Evolutionary conservation across 1,140 invertebrate genomes (phyloP).

Genomic region (Hycleus phaleratus): DNA sequence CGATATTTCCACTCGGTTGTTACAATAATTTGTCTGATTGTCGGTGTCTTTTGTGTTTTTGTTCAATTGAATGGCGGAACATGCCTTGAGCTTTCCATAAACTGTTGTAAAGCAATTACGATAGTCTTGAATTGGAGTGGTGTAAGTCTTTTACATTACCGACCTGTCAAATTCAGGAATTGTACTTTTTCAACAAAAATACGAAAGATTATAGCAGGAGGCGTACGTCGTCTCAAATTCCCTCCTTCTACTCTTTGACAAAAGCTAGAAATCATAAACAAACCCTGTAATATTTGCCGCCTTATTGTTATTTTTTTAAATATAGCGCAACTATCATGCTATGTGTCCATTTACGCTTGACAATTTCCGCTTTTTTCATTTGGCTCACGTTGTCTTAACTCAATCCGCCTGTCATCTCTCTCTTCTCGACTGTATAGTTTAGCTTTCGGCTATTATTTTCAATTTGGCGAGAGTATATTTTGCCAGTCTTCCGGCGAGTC

Average conservation of each 20-base stretch:
- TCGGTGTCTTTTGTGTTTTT: too few relatives aligned
- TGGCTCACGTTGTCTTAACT: slow-evolving; percentile 26
- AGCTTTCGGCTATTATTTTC: slow-evolving; percentile 25
- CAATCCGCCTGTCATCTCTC: slow-evolving; percentile 21
- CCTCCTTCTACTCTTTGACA: too few relatives aligned
- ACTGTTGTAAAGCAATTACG: slow-evolving; percentile 1
- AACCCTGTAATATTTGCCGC: too few relatives aligned
- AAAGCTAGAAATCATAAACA: too few relatives aligned
- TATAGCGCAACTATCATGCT: too few relatives aligned
- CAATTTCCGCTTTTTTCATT: slow-evolving; percentile 6
- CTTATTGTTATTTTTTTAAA: too few relatives aligned
- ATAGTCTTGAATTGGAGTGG: not conserved
- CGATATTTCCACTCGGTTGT: too few relatives aligned
- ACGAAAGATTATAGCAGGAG: slow-evolving; percentile 1
- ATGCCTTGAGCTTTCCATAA: too few relatives aligned
- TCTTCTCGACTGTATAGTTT: slow-evolving; percentile 3
- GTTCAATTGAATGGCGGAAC: too few relatives aligned
- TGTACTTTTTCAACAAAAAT: slow-evolving; percentile 10
- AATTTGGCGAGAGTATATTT: slow-evolving; percentile 23
- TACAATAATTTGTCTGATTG: too few relatives aligned
- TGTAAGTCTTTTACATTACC: not conserved
- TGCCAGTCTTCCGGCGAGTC: slow-evolving; percentile 16
- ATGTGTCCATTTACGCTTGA: too few relatives aligned
- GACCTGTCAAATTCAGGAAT: slow-evolving; percentile 12
- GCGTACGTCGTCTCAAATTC: not conserved